Percentiles rank a stretch among this genome's conserved stretches.
phyloP scores from a whole-genome alignment of 2,888 invertebrate species.

The Pelosia muscerda region DNA sequence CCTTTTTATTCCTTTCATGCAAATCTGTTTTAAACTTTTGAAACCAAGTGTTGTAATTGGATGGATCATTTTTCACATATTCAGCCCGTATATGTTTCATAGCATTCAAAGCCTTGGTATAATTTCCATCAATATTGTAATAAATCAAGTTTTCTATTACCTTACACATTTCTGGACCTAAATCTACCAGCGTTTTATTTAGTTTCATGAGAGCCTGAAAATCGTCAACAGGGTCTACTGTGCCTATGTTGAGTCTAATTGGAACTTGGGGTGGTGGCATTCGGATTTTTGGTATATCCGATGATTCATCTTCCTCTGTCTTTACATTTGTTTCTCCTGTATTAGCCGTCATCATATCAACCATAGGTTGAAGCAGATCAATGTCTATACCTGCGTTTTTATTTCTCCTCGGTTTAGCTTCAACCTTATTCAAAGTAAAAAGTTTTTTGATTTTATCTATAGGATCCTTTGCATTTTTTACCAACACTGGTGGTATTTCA shows the following conservation, averaged over 20 bases:
- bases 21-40: constrained; percentile 63
- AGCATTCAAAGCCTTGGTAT: constrained; percentile 70
- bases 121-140: constrained; percentile 74
- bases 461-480: constrained; percentile 77
- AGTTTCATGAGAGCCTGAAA: constrained; percentile 79
- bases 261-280: constrained; percentile 56
- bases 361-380: constrained; percentile 42
- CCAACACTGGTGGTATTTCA: constrained; percentile 81
- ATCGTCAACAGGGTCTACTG: constrained; percentile 88
- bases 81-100: constrained; percentile 71
- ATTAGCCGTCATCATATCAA: constrained; percentile 33
- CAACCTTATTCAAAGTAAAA: constrained; percentile 81
- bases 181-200: constrained; percentile 66
- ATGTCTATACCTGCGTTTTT: constrained; percentile 51
- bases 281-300: constrained; percentile 65
- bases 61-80: constrained; percentile 70
- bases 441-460: constrained; percentile 79
- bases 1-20: constrained; percentile 59
- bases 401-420: constrained; percentile 64
- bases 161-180: constrained; percentile 69
- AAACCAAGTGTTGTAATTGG: constrained; percentile 77
- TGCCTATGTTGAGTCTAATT: constrained; percentile 80
- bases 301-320: neutral
- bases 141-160: constrained; percentile 76
- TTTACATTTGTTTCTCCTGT: constrained; percentile 11